A percentile compares a stretch with the other conserved stretches of the same genome.
These are phyloP conservation scores for Hippopotamyrus pictus DNA, from an alignment of 2,797 vertebrate genomes.

Conservation along the genomic window DNA sequence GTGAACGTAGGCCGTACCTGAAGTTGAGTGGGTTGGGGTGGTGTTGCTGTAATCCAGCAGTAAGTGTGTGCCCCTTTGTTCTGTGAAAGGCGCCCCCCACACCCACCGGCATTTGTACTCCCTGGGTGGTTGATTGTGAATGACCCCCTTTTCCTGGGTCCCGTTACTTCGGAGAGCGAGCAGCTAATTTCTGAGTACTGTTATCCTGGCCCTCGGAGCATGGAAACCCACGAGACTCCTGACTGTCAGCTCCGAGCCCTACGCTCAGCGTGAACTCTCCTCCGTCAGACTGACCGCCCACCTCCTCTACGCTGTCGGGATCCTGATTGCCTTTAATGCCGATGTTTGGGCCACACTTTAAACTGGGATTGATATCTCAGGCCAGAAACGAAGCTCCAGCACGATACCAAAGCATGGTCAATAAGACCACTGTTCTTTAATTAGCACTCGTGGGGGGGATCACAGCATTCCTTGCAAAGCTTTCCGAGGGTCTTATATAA, in stretches of 20 bases:
- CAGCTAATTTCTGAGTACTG: not conserved
- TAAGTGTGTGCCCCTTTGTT: not conserved
- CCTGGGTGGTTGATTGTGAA: conserved; percentile 8
- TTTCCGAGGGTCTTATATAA: not conserved
- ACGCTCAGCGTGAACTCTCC: not conserved
- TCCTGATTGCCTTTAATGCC: not conserved
- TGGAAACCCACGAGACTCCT: not conserved
- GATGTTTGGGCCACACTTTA: not conserved
- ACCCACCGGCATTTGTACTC: not conserved
- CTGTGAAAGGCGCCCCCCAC: not conserved
- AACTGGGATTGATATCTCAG: not conserved
- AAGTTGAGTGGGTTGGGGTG: not conserved
- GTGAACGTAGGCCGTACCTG: not conserved
- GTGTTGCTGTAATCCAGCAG: not conserved
- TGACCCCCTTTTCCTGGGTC: not conserved
- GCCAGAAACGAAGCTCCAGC: not conserved
- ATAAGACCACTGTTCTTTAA: not conserved
- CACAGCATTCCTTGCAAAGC: not conserved
- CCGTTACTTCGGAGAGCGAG: not conserved
- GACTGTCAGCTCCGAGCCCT: not conserved
- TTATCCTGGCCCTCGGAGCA: not conserved
- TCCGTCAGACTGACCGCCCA: not conserved
- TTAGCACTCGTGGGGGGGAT: not conserved
- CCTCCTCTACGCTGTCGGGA: not conserved
- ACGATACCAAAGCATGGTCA: not conserved